Percentiles rank a stretch among this genome's conserved stretches.
phyloP scores from a whole-genome alignment of 2,888 invertebrate species.

The Drosophila prostipennis region DNA sequence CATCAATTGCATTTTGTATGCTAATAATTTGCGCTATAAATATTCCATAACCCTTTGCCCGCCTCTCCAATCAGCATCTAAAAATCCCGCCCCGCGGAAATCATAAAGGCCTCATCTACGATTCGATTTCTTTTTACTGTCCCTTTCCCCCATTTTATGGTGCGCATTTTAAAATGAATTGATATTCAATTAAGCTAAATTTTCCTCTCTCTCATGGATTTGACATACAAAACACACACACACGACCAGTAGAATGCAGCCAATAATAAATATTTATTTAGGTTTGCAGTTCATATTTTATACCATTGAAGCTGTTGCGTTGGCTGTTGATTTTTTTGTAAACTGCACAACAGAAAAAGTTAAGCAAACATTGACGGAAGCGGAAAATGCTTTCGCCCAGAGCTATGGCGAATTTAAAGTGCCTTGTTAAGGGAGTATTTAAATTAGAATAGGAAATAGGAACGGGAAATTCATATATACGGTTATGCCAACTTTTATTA shows the following conservation, averaged over 20 bases:
- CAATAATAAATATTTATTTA: slow-evolving; percentile 75
- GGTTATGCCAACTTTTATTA: no score
- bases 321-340: slow-evolving; percentile 30
- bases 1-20: slow-evolving; percentile 89
- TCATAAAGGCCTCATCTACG: slow-evolving; percentile 17
- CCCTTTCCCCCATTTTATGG: slow-evolving; percentile 9
- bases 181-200: slow-evolving; percentile 75
- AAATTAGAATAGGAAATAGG: neutral
- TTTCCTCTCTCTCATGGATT: slow-evolving; percentile 15
- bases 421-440: neutral
- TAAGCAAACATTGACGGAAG: slow-evolving; percentile 36
- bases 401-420: slow-evolving; percentile 11
- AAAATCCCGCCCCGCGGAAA: slow-evolving; percentile 5
- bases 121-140: slow-evolving; percentile 7
- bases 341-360: slow-evolving; percentile 34
- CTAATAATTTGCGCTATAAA: slow-evolving; percentile 87
- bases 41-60: slow-evolving; percentile 57
- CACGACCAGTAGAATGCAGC: slow-evolving; percentile 22
- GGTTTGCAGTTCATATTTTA: slow-evolving; percentile 77
- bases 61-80: slow-evolving; percentile 15
- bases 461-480: no score
- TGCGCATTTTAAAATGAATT: slow-evolving; percentile 68
- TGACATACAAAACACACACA: slow-evolving; percentile 9
- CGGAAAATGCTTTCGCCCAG: slow-evolving; percentile 3
- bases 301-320: slow-evolving; percentile 56